Evolutionary conservation across 1,140 invertebrate species (phyloP), one percentile per base, ranked within the genome.

Genomic region (Leptinotarsa texana): DNA sequence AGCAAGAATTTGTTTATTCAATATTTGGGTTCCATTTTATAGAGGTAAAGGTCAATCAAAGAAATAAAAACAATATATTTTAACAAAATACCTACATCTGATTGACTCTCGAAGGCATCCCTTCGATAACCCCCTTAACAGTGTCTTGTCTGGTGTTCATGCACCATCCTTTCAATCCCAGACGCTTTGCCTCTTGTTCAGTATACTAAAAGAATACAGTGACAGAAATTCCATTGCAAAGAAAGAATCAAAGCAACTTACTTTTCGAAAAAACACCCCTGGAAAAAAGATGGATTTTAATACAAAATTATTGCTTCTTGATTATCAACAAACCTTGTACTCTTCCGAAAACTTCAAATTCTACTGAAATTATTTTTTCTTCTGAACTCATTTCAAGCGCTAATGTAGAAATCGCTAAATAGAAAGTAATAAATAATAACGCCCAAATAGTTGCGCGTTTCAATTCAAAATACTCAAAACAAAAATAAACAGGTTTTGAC

Each of bases 121-220:
- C 94, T 86, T 95, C 89, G 22, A 94, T 80, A 69, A 88, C 86
- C 15, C 94, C 93, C 42, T 90, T 81, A 1, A 95, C 93, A 5
- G 93, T 94, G n/a, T 89, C 90, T 68, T 85, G 76, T 2, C 86
- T 78, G 0, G 93, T 94, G 82, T 95, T 95, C 87, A 89, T 91
- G 78, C 92, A 93, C 92, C 92, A 95, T 18, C 94, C 93, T 80
- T 86, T 89, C 1, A 95, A 78, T 4, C 88, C 88, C 18, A 93
- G 84, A 79, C 90, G 88, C 72, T 89, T 88, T 1, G 90, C 92
- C 84, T 90, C 88, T 78, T 89, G 85, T 82, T 92, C 88, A 5
- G 93, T 94, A 75, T 90, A 87, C 92, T 94, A 70, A 13, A 76
- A 76, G 6, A 65, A 66, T 13, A 69, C 49, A 22, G 33, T 70